Percentiles rank a stretch among this genome's conserved stretches.
Evolutionary conservation across 2,797 vertebrate species (phyloP).

Genomic region (Sternarchorhynchus goeldii): DNA sequence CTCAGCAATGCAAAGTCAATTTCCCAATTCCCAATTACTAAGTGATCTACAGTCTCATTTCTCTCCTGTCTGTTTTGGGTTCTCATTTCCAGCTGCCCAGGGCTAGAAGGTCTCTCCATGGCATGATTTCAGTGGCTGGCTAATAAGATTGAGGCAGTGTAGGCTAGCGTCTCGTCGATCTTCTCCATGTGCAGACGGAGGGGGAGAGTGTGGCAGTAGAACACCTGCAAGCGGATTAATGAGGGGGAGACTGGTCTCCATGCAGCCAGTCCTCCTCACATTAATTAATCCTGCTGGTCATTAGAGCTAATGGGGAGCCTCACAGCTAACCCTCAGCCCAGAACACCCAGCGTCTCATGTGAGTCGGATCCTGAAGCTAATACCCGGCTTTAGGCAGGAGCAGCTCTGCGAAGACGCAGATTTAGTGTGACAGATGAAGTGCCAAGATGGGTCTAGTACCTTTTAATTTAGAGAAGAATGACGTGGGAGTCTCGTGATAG

Average conservation of each 20-base stretch:
- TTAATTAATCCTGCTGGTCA: conserved; percentile 76
- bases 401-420: conserved; percentile 3
- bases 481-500: conserved; percentile 22
- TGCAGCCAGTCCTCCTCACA: conserved; percentile 67
- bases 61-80: conserved; percentile 1
- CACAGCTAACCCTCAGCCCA: conserved; percentile 49
- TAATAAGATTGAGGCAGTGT: conserved; percentile 73
- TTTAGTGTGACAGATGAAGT: conserved; percentile 18
- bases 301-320: conserved; percentile 63
- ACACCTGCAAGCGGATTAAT: conserved; percentile 79
- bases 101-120: conserved; percentile 56
- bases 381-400: conserved; percentile 5
- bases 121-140: conserved; percentile 68
- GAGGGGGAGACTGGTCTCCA: conserved; percentile 66
- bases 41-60: conserved; percentile 29
- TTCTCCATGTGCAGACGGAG: conserved; percentile 66
- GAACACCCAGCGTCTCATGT: conserved; percentile 24
- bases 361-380: conserved; percentile 16
- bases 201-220: conserved; percentile 63
- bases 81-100: conserved; percentile 40
- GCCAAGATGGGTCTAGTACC: conserved; percentile 15
- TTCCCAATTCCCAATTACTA: not conserved
- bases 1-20: not conserved
- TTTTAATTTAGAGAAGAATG: conserved; percentile 23
- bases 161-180: conserved; percentile 71